These are phyloP conservation scores for Sepiola atlantica DNA, from an alignment of 2,888 invertebrate species.

Conservation along the genomic window DNA sequence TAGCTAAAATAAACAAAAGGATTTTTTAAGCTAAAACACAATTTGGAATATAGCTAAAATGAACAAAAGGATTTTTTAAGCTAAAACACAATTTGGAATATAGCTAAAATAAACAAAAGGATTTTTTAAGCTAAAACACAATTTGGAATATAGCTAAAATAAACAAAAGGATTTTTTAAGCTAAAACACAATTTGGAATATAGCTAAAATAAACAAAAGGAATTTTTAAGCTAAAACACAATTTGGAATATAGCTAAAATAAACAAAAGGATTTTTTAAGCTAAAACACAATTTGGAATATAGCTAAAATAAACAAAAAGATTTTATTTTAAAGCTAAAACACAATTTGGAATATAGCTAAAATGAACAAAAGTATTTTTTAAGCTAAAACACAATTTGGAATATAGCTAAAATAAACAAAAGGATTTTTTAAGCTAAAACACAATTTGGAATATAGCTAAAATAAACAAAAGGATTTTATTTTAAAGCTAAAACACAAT, in stretches of 20 bases:
- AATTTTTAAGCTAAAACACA: constrained; percentile 58
- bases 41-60: constrained; percentile 75
- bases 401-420: constrained; percentile 70
- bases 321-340: constrained; percentile 54
- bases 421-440: constrained; percentile 54
- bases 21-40: constrained; percentile 60
- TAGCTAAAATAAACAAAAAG: constrained; percentile 66
- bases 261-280: not conserved
- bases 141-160: constrained; percentile 74
- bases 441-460: constrained; percentile 75
- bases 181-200: constrained; percentile 73
- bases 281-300: constrained; percentile 73
- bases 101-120: constrained; percentile 67
- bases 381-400: constrained; percentile 71
- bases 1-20: constrained; percentile 66
- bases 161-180: not conserved
- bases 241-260: constrained; percentile 74
- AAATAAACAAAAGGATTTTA: constrained; percentile 37
- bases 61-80: not conserved
- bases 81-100: constrained; percentile 73
- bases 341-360: constrained; percentile 75
- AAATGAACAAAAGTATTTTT: constrained; percentile 39
- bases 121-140: constrained; percentile 60
- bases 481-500: constrained; percentile 69
- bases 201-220: constrained; percentile 65